Evolutionary conservation across 64 coral and sea anemone genomes (phyloP).

Genomic region (Acropora tenuis): DNA sequence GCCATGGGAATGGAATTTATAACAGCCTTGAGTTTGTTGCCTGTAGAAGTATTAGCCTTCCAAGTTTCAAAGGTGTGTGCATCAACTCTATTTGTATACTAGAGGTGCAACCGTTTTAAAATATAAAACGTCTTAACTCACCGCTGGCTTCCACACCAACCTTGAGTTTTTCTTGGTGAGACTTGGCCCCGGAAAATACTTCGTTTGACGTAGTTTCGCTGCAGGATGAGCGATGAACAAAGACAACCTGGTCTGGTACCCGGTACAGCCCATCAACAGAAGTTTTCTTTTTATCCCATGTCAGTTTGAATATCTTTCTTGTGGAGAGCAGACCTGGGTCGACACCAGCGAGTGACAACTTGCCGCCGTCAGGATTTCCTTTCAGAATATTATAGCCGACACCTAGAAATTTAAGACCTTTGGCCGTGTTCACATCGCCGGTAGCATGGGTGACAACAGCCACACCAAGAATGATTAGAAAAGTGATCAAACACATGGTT

Average conservation of each 20-base stretch:
- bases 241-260: slow-evolving; percentile 23
- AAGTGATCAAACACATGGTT: no score
- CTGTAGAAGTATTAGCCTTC: no score
- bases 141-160: not conserved
- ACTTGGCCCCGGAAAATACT: not conserved
- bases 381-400: slow-evolving; percentile 13
- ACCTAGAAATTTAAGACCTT: slow-evolving; percentile 16
- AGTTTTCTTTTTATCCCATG: not conserved
- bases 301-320: slow-evolving; percentile 6
- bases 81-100: no score
- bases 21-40: no score
- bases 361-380: slow-evolving; percentile 16
- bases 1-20: no score
- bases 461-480: no score
- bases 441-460: no score
- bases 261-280: slow-evolving; percentile 9
- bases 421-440: not conserved
- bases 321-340: slow-evolving; percentile 14
- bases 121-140: not conserved
- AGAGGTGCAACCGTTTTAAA: not conserved
- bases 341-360: not conserved
- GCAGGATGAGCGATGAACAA: slow-evolving; percentile 4
- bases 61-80: no score
- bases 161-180: slow-evolving; percentile 32
- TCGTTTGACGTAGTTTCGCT: not conserved